Base-by-base conservation (phyloP, 2,797 vertebrate species). In the Nyctibius grandis region DNA sequence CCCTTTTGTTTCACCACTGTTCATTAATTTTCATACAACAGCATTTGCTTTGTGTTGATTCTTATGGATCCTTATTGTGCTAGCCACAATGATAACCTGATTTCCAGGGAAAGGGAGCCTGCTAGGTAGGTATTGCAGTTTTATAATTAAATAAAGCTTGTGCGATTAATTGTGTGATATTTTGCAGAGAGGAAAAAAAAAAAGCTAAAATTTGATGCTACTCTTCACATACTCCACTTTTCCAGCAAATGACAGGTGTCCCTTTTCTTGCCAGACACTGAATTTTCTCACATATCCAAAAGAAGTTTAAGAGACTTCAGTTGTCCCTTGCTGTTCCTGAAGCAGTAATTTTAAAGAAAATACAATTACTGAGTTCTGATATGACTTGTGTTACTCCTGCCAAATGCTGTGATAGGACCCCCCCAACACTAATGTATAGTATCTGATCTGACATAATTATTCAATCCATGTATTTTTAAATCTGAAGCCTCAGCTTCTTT, bases 41-140 rank as follows among this genome's bases (percentile, higher is more conserved):
- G 14, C 31, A 74, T 95, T 93, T 94, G 17, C 68, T 95, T 94
- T 91, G 25, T 83, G 36, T 92, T 61, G 33, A 57, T 93, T 96
- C 84, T 91, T 78, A 48, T 21, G 76, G 57, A 75, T 92, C 88
- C 50, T 93, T 19, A 13, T 72, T 13, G 9, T 83, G 90, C 92
- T 77, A 92, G 60, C 56, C 70, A 50, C 64, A 47, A 86, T 40
- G 86, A 91, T 57, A 83, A 82, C 59, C 81, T 94, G 68, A 96
- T 76, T 88, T 23, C 60, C 67, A 95, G 90, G 64, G 53, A 88
- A 96, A 91, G 34, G n/a, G 40, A 83, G 22, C 68, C 89, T 74
- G 45, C 63, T 83, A 82, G 48, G 38, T 83, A 84, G 56, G 10
- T 79, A 51, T 45, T 75, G 76, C 45, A 91, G 51, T 91, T 83